Base-by-base conservation (phyloP, 2,113 vertebrate genomes). In the Alexandromys fortis region DNA sequence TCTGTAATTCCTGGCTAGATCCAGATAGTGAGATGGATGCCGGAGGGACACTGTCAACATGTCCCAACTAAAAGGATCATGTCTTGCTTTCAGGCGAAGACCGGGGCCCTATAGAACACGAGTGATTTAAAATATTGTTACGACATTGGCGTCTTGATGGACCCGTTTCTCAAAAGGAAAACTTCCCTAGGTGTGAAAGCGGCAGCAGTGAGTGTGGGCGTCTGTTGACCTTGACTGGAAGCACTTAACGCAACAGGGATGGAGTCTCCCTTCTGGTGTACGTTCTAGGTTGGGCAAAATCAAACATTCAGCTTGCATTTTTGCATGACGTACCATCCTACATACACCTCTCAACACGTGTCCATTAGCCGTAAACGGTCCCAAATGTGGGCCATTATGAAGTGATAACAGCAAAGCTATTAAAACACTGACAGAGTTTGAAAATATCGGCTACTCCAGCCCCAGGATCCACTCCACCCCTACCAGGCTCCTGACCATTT, bases 281-380 rank as follows among this genome's bases (percentile, higher is more conserved):
- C 65, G 22, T n/a, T 79, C 67, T 81, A 87, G 63, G 83, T 63
- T 10, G 67, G 68, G 85, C 73, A 83, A 95, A 97, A 94, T 96
- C 93, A 94, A 92, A 96, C 89, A 76, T 86, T 96, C 35, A 96
- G 77, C 81, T 94, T 95, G 95, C 96, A 96, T 90, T 94, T 94
- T 73, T 76, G 77, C 38, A 10, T 92, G 94, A 88, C 68, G 58
- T 47, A 73, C 90, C 86, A 90, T 96, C 91, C 94, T 68, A 3
- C 63, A n/a, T 28, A 86, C 93, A 95, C 97, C 97, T 97, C 96
- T 97, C 97, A 96, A 93, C 96, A 96, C 97, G 55, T 95, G 94
- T 97, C 98, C 96, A 97, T 97, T 97, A 97, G 93, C 89, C 4
- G 0, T 97, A 98, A 98, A 97, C 95, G 95, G 81, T 97, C 97